Percentiles rank a stretch among this genome's conserved stretches.
phyloP scores from a whole-genome alignment of 2,113 vertebrate species.

The Nibea albiflora region DNA sequence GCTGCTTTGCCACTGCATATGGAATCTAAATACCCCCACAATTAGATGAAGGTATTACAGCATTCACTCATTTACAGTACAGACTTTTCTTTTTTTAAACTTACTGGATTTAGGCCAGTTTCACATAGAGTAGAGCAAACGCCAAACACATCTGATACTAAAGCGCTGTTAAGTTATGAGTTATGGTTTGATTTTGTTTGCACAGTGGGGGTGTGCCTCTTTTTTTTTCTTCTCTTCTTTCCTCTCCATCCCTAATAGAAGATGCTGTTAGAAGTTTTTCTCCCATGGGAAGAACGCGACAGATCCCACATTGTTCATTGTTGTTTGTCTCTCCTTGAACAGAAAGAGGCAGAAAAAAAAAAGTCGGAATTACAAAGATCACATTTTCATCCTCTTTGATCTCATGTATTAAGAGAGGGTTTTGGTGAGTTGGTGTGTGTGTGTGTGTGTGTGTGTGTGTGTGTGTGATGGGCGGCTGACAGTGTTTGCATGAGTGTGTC shows the following conservation, averaged over 20 bases:
- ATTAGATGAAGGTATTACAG: neutral
- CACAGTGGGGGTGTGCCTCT: slow-evolving; percentile 64
- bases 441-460: slow-evolving; percentile 14
- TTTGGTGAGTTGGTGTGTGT: slow-evolving; percentile 46
- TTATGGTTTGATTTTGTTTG: slow-evolving; percentile 59
- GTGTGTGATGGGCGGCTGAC: slow-evolving; percentile 12
- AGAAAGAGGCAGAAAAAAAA: slow-evolving; percentile 39
- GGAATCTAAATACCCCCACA: neutral
- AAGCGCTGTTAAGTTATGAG: slow-evolving; percentile 44
- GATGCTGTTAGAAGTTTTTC: slow-evolving; percentile 72
- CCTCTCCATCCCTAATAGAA: slow-evolving; percentile 69
- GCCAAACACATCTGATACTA: slow-evolving; percentile 46
- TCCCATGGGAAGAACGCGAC: slow-evolving; percentile 75
- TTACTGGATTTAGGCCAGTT: slow-evolving; percentile 17
- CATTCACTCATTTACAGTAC: neutral
- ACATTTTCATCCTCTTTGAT: slow-evolving; percentile 78
- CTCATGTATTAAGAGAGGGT: slow-evolving; percentile 60
- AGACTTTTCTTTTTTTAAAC: neutral
- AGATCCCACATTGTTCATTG: slow-evolving; percentile 79
- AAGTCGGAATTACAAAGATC: slow-evolving; percentile 75
- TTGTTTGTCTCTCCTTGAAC: slow-evolving; percentile 73
- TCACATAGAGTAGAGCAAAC: slow-evolving; percentile 54
- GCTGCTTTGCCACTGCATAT: neutral
- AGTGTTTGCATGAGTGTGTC: slow-evolving; percentile 60
- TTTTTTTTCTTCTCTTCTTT: slow-evolving; percentile 56